Evolutionary conservation across 2,113 vertebrate species (phyloP).

Genomic region (Raja brachyura): DNA sequence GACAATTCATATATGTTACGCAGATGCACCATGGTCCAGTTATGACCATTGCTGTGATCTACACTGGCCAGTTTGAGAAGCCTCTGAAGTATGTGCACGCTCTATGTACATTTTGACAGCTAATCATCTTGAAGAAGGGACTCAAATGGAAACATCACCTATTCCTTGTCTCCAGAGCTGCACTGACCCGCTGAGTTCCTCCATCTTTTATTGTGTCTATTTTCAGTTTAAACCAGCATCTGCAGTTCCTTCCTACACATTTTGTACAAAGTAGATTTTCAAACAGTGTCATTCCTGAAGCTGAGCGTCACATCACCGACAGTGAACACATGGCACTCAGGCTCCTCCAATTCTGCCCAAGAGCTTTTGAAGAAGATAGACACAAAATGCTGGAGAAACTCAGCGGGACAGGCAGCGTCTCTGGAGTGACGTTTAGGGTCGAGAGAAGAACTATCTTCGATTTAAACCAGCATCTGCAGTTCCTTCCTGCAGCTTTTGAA

Average conservation of each 20-base stretch:
- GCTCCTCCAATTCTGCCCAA: not conserved
- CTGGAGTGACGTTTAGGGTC: too few relatives aligned
- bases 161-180: too few relatives aligned
- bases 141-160: too few relatives aligned
- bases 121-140: not conserved
- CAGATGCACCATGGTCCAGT: not conserved
- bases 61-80: not conserved
- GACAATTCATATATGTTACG: not conserved
- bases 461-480: too few relatives aligned
- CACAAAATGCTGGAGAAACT: too few relatives aligned
- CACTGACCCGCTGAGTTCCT: too few relatives aligned
- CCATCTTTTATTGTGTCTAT: too few relatives aligned
- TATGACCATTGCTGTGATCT: not conserved
- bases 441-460: too few relatives aligned
- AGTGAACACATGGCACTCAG: not conserved
- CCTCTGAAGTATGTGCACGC: not conserved
- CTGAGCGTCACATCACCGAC: not conserved
- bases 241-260: not conserved
- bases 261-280: not conserved
- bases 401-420: too few relatives aligned
- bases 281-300: not conserved
- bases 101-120: not conserved
- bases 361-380: not conserved
- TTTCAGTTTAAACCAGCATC: too few relatives aligned
- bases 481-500: not conserved